Conservation (phyloP, 2,113 vertebrate species). For the Bubo blakistoni region DNA sequence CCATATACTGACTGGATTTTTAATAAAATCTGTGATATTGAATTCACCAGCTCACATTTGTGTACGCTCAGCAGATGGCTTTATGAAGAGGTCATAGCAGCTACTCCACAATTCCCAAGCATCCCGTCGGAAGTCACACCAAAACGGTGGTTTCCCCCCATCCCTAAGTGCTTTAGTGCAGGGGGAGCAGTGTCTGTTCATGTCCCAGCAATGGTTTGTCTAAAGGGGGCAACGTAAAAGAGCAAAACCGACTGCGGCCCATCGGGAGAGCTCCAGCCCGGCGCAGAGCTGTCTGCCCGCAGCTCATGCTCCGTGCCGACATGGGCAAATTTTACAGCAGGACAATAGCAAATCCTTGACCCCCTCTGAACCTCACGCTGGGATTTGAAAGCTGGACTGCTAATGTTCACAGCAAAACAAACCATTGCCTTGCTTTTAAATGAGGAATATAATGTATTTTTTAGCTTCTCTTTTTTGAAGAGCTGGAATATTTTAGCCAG, state of each 20-base stretch:
- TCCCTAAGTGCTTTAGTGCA: background rate
- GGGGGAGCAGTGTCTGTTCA: rapidly evolving
- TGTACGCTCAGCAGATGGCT: background rate
- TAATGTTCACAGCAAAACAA: background rate
- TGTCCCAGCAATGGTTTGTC: background rate
- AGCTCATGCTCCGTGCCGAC: background rate
- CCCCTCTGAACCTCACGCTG: background rate
- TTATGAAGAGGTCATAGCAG: background rate
- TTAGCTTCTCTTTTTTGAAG: background rate
- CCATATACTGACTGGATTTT: background rate
- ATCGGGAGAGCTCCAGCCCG: rapidly evolving
- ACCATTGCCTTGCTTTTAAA: background rate
- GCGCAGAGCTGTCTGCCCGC: background rate
- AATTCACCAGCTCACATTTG: background rate
- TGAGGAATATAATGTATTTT: background rate
- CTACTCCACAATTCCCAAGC: background rate
- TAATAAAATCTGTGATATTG: background rate
- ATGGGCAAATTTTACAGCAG: background rate
- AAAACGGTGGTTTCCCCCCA: background rate
- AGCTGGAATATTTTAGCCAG: background rate
- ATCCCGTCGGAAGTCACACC: background rate
- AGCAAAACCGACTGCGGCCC: background rate
- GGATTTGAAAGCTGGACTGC: background rate
- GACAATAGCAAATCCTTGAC: background rate
- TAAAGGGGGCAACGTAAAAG: background rate